Evolutionary conservation across 2,888 invertebrate genomes (phyloP), one percentile per base, ranked within the genome.

Genomic region (Pristionchus fissidentatus): DNA sequence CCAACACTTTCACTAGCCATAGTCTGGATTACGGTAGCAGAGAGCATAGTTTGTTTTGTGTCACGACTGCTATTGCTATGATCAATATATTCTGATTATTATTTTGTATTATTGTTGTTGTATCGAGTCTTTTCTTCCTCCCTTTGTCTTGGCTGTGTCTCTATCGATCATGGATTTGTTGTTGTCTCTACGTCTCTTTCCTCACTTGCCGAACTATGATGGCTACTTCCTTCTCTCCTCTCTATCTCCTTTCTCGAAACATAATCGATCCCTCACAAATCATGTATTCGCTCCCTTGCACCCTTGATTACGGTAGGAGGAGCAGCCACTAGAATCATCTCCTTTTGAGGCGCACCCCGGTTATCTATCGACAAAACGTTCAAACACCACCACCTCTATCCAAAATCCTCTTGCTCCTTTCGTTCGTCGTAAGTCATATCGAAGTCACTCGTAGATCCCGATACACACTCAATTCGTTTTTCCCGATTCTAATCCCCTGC

Each of bases 401-500:
- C 26, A 26, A 43, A 29, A 70, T 41, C 43, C 43, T 70, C 70
- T 70, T 70, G 70, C 70, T 70, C 13, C n/a, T n/a, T 70, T 7
- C 38, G 22, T 38, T 35, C 35, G 1, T 62, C 7, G 22, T 41
- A 41, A 43, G 70, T 70, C 70, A 70, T 70, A 70, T 70, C 70
- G 70, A 38, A n/a, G n/a, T 41, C 70, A 35, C 70, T 41, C 32
- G 19, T 22, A 5, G 4, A 32, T 41, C 70, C 70, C 70, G 70
- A 43, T 26, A 70, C 43, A 70, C 35, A 35, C 19, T 70, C 22
- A n/a, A 8, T 15, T 70, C 26, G 26, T 70, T 10, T n/a, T 43
- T 26, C 26, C n/a, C 43, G 41, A 70, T 70, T 38, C 70, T 70
- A n/a, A 70, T n/a, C n/a, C 43, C 38, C 70, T 70, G 70, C 41